Conservation (phyloP, 1,140 invertebrate species). For the Gonatopus flavifemur region DNA sequence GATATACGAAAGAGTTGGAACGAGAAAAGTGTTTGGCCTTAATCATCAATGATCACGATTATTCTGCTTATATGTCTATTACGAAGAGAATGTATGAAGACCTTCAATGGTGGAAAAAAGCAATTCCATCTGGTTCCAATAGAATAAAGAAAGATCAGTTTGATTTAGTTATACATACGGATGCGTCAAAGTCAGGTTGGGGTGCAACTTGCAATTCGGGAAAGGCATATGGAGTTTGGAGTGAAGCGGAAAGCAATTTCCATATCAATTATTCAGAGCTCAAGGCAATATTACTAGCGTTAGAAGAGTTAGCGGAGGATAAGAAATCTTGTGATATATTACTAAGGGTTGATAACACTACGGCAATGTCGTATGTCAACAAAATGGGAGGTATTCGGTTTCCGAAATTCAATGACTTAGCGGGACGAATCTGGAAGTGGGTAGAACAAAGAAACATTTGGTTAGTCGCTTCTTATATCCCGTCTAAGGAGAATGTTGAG, state of each 20-base stretch:
- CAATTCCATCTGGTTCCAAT: constrained; percentile 8
- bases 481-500: constrained; percentile 2
- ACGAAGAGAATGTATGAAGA: not conserved
- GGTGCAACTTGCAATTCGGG: not conserved
- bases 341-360: constrained; percentile 20
- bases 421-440: constrained; percentile 12
- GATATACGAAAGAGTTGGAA: constrained; percentile 22
- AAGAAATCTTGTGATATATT: constrained; percentile 29
- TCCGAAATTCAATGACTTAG: constrained; percentile 1
- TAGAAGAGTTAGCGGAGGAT: constrained; percentile 4
- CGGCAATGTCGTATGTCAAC: constrained; percentile 15
- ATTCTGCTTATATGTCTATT: not conserved
- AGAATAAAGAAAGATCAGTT: constrained; percentile 12
- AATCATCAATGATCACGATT: not conserved
- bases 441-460: constrained; percentile 3
- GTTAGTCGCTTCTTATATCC: constrained; percentile 10
- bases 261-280: constrained; percentile 17
- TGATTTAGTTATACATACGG: not conserved
- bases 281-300: constrained; percentile 2
- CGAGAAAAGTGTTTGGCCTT: constrained; percentile 10
- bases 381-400: constrained; percentile 2
- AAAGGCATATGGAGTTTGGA: not conserved
- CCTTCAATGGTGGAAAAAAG: constrained; percentile 25
- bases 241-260: not conserved
- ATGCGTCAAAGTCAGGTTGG: constrained; percentile 11